Conservation (phyloP, 2,113 vertebrate genomes). For the Paralichthys olivaceus region DNA sequence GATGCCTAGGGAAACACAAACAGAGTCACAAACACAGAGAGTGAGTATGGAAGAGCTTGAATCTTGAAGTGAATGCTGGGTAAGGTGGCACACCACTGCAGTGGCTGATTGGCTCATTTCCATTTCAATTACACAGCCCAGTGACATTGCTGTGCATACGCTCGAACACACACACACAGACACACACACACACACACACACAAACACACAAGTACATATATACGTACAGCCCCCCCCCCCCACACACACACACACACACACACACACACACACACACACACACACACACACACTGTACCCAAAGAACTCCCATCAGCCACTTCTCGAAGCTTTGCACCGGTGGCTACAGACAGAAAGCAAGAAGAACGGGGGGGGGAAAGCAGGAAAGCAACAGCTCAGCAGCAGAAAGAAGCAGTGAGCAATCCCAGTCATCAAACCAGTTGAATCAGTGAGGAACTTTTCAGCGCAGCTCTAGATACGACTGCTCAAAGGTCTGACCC, state of each 20-base stretch:
- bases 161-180: conserved; percentile 42
- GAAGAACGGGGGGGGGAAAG: conserved; percentile 49
- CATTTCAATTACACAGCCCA: conserved; percentile 94
- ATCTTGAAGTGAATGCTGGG: conserved; percentile 76
- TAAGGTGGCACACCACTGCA: conserved; percentile 83
- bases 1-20: conserved; percentile 22
- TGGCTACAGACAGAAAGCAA: conserved; percentile 61
- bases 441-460: conserved; percentile 51
- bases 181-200: conserved; percentile 11
- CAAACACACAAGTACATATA: conserved; percentile 43
- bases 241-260: conserved; percentile 6
- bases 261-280: conserved; percentile 10
- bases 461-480: conserved; percentile 27
- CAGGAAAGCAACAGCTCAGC: conserved; percentile 38
- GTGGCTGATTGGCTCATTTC: conserved; percentile 87
- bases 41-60: conserved; percentile 52
- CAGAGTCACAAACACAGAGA: conserved; percentile 53
- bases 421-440: conserved; percentile 47
- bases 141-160: conserved; percentile 80
- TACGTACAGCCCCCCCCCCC: background rate
- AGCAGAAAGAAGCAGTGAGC: conserved; percentile 47
- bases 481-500: conserved; percentile 21
- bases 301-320: conserved; percentile 85
- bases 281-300: conserved; percentile 63
- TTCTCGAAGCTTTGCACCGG: conserved; percentile 77